These are phyloP conservation scores for Tillus elongatus DNA, from an alignment of 2,888 invertebrate species.

Conservation along the genomic window DNA sequence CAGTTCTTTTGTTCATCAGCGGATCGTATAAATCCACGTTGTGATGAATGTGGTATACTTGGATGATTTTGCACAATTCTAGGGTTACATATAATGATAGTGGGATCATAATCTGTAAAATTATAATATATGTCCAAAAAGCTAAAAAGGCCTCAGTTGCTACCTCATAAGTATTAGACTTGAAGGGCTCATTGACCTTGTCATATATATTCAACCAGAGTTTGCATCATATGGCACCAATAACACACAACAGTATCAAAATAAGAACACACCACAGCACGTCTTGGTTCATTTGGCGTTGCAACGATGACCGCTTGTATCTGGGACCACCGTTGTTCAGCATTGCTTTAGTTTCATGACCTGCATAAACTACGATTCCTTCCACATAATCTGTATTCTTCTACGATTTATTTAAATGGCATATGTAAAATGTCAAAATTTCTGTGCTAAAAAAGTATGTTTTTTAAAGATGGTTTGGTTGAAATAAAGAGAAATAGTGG, in stretches of 20 bases:
- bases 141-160: conserved; percentile 62
- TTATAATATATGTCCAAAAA: conserved; percentile 94
- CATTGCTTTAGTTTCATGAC: conserved; percentile 97
- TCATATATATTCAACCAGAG: conserved; percentile 65
- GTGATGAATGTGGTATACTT: conserved; percentile 90
- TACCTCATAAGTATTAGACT: conserved; percentile 46
- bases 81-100: conserved; percentile 93
- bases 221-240: conserved; percentile 85
- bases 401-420: too few relatives aligned
- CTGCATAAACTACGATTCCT: conserved; percentile 93
- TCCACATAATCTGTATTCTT: conserved; percentile 96
- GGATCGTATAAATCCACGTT: conserved; percentile 82
- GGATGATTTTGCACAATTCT: conserved; percentile 91
- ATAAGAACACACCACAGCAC: conserved; percentile 95
- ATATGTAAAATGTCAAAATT: too few relatives aligned
- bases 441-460: too few relatives aligned
- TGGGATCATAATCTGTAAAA: conserved; percentile 95
- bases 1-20: conserved; percentile 68
- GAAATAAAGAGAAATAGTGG: too few relatives aligned
- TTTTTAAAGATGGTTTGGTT: too few relatives aligned
- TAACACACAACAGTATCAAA: conserved; percentile 77
- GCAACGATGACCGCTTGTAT: conserved; percentile 85
- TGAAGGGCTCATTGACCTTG: conserved; percentile 55
- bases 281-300: conserved; percentile 90
- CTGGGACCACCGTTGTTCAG: conserved; percentile 93